Evolutionary conservation across 2,797 vertebrate genomes (phyloP), one percentile per base, ranked within the genome.

Genomic region (Coreius guichenoti): DNA sequence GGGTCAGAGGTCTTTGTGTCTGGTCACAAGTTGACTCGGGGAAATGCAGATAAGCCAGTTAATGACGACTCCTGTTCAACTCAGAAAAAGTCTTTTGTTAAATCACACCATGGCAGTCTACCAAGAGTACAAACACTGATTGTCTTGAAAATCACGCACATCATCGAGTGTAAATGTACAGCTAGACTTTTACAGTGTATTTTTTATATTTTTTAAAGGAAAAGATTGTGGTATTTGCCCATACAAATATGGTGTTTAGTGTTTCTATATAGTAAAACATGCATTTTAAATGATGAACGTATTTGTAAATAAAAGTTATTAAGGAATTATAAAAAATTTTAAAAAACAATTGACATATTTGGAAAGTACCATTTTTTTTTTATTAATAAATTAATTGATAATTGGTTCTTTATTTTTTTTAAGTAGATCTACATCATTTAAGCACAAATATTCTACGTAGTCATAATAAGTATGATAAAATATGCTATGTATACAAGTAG

Each of bases 1-100:
- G 77, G 36, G 31, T 82, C 73, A 84, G 89, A 80, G 88, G 74
- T 39, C 86, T 81, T 81, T 74, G 82, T 83, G 67, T 79, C 82
- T 63, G 80, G 73, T 86, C 69, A 83, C 77, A 75, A 47, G 58
- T 68, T 86, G 84, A 85, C 75, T 82, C 65, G 26, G 23, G 49
- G 21, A 76, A 29, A 84, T 49, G 54, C 63, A 81, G 56, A 49
- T 68, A 70, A n/a, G 51, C 31, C 51, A 45, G n/a, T 73, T 72
- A 72, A 87, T 79, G 23, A 56, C 72, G 36, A 29, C 54, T 51
- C 51, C 51, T 81, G 16, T 19, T 26, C 13, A 16, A 70, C 74
- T 70, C 23, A 78, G 54, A 67, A 69, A 39, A 23, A 29, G 45
- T 39, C 26, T 75, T 75, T 75, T 78, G 80, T 86, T 58, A 17